Conservation (phyloP, 2,797 vertebrate genomes). For the Phalanger gymnotis region DNA sequence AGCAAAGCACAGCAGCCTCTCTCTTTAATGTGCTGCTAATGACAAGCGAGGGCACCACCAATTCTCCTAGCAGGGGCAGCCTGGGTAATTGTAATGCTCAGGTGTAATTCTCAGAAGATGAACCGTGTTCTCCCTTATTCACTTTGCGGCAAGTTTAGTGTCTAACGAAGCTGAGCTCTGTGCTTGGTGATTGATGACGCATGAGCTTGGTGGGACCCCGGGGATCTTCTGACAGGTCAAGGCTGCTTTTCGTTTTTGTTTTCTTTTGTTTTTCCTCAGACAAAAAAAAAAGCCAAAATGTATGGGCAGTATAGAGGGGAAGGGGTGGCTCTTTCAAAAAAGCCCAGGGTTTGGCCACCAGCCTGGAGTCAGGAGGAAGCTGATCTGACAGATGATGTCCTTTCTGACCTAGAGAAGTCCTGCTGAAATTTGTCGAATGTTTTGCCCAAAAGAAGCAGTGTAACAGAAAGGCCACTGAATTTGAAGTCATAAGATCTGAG, state of each 20-base stretch:
- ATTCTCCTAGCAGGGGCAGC: neutral
- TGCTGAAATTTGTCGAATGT: neutral
- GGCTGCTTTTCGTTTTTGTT: neutral
- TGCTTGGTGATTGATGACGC: rapidly evolving
- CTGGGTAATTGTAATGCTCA: neutral
- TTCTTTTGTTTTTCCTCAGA: neutral
- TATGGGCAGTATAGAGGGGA: neutral
- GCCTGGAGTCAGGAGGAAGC: neutral
- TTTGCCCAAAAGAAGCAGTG: neutral
- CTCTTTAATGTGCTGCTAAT: neutral
- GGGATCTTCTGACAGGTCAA: neutral
- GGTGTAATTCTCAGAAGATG: neutral
- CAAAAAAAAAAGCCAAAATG: neutral
- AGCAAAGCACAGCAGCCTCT: neutral
- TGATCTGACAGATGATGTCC: neutral
- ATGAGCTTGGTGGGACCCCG: neutral
- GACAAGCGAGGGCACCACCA: neutral
- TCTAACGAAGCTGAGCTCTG: neutral
- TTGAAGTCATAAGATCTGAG: neutral
- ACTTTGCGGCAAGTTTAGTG: neutral
- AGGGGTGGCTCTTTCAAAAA: neutral
- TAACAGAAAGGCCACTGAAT: neutral
- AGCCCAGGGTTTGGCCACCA: neutral
- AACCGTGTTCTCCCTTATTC: neutral
- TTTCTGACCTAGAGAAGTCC: neutral